phyloP scores from a whole-genome alignment of 2,797 vertebrate genomes.

The Clarias platycephalus region DNA sequence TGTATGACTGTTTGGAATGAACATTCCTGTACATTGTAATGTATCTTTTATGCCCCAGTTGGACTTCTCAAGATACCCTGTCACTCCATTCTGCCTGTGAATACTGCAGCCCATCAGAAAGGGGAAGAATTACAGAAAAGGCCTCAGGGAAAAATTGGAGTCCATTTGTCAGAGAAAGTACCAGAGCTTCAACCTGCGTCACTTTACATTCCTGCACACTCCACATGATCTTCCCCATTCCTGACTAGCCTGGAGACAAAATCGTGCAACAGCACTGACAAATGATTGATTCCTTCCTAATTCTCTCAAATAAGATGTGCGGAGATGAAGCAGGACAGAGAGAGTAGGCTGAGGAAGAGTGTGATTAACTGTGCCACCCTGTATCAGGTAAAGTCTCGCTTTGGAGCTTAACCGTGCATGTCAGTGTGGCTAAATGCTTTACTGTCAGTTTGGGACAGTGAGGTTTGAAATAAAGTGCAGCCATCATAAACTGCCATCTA shows the following conservation, averaged over 20 bases:
- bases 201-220: slow-evolving; percentile 72
- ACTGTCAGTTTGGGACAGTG: slow-evolving; percentile 62
- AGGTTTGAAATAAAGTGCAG: slow-evolving; percentile 59
- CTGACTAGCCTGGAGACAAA: slow-evolving; percentile 65
- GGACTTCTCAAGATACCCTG: slow-evolving; percentile 2
- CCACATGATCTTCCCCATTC: slow-evolving; percentile 67
- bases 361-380: slow-evolving; percentile 78
- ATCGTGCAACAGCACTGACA: slow-evolving; percentile 68
- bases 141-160: slow-evolving; percentile 52
- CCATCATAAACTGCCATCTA: neutral
- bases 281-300: slow-evolving; percentile 85
- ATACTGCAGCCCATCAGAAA: slow-evolving; percentile 44
- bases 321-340: slow-evolving; percentile 64
- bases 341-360: slow-evolving; percentile 75
- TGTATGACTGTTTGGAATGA: neutral
- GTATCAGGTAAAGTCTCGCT: slow-evolving; percentile 84
- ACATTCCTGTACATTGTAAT: neutral
- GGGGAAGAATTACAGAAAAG: slow-evolving; percentile 43
- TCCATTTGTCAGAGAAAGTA: slow-evolving; percentile 74
- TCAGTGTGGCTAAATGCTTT: slow-evolving; percentile 79
- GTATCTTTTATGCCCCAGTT: slow-evolving; percentile 28
- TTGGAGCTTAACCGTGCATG: slow-evolving; percentile 79
- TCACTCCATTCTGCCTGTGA: slow-evolving; percentile 36
- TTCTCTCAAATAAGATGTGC: slow-evolving; percentile 82
- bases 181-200: slow-evolving; percentile 79